Percentiles rank a stretch among this genome's conserved stretches.
phyloP scores from a whole-genome alignment of 2,113 vertebrate species.

The Typhlomys cinereus region DNA sequence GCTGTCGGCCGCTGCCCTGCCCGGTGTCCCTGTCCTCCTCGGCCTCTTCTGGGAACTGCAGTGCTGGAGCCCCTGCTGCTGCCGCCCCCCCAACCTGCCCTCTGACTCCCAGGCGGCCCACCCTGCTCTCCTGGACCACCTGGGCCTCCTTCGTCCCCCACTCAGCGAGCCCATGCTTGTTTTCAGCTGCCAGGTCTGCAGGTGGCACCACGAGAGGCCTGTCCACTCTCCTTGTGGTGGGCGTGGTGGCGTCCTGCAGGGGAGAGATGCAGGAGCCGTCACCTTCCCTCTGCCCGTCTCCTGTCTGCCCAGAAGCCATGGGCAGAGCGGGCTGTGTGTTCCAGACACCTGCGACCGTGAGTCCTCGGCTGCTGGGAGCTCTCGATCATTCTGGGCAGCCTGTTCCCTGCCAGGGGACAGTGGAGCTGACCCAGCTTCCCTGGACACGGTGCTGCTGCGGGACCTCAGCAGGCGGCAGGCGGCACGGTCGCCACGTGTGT shows the following conservation, averaged over 20 bases:
- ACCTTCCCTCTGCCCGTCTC: background rate
- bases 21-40: rapidly evolving
- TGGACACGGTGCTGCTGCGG: rapidly evolving
- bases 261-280: no score
- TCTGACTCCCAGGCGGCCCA: rapidly evolving
- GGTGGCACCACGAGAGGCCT: background rate
- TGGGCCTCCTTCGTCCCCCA: background rate
- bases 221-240: rapidly evolving
- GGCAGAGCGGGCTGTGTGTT: background rate
- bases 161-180: background rate
- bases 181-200: no score
- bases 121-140: background rate
- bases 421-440: background rate
- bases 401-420: background rate
- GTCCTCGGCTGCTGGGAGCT: background rate
- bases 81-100: background rate
- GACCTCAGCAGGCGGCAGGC: no score
- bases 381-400: rapidly evolving
- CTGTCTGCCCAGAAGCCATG: background rate
- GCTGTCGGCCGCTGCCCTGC: background rate
- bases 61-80: background rate
- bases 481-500: no score
- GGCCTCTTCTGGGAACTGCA: background rate
- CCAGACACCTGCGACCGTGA: rapidly evolving
- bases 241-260: background rate